Base-by-base conservation (phyloP, 2,797 vertebrate species). In the Eleutherodactylus coqui region DNA sequence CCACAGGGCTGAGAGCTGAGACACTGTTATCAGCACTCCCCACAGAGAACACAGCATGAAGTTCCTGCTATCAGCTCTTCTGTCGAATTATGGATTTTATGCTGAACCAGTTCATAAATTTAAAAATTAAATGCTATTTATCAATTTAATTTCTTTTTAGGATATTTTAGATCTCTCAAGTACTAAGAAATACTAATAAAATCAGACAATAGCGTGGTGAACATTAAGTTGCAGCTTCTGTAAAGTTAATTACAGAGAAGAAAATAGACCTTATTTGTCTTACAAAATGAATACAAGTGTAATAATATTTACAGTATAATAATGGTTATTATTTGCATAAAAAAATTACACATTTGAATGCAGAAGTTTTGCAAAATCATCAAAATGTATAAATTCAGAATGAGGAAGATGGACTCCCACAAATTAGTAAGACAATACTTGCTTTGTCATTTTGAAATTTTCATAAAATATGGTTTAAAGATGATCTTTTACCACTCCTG, bases 231-330 rank as follows among this genome's bases (percentile, higher is more conserved):
- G 14, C 16, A 19, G 38, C 75, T n/a, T 0, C 41, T 32, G 27
- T 79, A 79, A 64, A 79, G 34, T 45, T 47, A 79, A 62, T 79
- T 32, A 79, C 78, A 34, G 78, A 32, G 38, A 47, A 14, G 24
- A 67, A 47, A 67, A 45, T 47, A 49, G 41, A 19, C 9, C 6
- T 34, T 64, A 64, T 80, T 45, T 64, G 58, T 62, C 64, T 79
- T 79, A 79, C 38, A 60, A 16, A n/a, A 11, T 11, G 41, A 79
- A 16, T 19, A 64, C 64, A 19, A 13, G 60, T 45, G 21, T 80
- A 47, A 80, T 80, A 27, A 47, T 67, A 64, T 80, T 80, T 47
- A 79, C 58, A 79, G 16, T 34, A 3, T 67, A 80, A 1, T 64
- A 80, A 80, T 67, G 32, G 38, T 19, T 34, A 47, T 67, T 47